phyloP scores from a whole-genome alignment of 2,113 vertebrate species.

The Mastomys natalensis region DNA sequence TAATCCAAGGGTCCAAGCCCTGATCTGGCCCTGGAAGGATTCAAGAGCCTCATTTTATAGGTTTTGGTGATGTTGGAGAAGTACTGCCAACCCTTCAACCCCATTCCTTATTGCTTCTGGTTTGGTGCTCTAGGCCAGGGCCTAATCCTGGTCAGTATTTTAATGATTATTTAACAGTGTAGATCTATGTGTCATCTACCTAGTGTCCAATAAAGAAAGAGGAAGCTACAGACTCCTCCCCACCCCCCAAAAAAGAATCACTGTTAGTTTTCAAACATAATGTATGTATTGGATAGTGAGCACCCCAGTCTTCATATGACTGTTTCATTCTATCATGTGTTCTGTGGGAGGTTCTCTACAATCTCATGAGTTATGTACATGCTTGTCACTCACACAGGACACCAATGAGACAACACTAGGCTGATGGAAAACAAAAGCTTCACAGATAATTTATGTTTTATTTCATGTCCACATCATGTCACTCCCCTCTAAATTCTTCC shows the following conservation, averaged over 20 bases:
- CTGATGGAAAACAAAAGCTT: constrained; percentile 40
- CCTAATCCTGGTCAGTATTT: too few species aligned
- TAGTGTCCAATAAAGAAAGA: too few species aligned
- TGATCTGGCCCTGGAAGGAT: too few species aligned
- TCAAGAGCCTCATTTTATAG: too few species aligned
- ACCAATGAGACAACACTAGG: background rate
- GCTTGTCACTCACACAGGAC: background rate
- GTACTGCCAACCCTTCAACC: too few species aligned
- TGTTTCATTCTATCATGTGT: background rate
- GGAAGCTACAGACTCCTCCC: too few species aligned
- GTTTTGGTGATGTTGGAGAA: too few species aligned
- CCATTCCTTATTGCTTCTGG: too few species aligned
- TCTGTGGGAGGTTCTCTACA: background rate
- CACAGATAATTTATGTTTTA: constrained; percentile 5
- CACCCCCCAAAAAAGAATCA: background rate
- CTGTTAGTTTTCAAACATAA: background rate
- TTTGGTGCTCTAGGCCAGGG: too few species aligned
- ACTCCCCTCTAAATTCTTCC: constrained; percentile 9
- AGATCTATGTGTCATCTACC: too few species aligned
- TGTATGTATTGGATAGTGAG: background rate
- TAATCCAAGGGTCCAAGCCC: too few species aligned
- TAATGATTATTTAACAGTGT: too few species aligned
- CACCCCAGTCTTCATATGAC: background rate
- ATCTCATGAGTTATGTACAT: background rate
- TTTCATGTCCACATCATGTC: background rate